Evolutionary conservation across 2,797 vertebrate species (phyloP), one percentile per base, ranked within the genome.

Genomic region (Lindbergichthys nudifrons): DNA sequence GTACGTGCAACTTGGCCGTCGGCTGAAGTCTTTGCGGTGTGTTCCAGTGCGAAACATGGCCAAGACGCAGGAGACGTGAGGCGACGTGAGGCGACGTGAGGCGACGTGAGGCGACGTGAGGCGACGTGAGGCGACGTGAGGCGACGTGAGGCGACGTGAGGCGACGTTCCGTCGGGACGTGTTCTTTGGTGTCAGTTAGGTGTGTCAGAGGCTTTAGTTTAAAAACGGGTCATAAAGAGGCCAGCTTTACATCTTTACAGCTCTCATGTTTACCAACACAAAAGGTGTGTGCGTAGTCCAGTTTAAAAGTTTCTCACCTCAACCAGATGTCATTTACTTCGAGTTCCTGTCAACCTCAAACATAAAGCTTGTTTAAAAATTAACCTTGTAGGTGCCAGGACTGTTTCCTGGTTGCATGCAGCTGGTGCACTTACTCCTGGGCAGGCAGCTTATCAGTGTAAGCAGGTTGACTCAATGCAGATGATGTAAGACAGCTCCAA

Each of bases 401-500:
- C 9, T 14, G 52, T 53, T 51, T 73, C 26, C 23, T 45, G 23
- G 18, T 58, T 39, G 23, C 36, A 32, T 42, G 47, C 51, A 45
- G 21, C 10, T 48, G 42, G 39, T 73, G 4, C 52, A 72, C 30
- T 68, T 58, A 47, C 30, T 36, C 72, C 64, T 73, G 23, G 47
- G 58, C 21, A 50, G 59, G 47, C 68, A 15, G 64, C 69, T 75
- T 77, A 81, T 85, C 72, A 77, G 76, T 12, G n/a, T 51, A 54
- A 80, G 76, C 82, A 80, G 73, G 63, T 72, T 58, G 63, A 82
- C 58, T 88, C 86, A 75, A 83, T 82, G 86, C 78, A 87, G 82
- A 89, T 90, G 83, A 92, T 84, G 81, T 81, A 85, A 82, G 75
- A 71, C 76, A 62, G 67, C 68, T 83, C 75, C 73, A 84, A 87